Conservation (phyloP, 2,113 vertebrate species). For the Psittacus erithacus region DNA sequence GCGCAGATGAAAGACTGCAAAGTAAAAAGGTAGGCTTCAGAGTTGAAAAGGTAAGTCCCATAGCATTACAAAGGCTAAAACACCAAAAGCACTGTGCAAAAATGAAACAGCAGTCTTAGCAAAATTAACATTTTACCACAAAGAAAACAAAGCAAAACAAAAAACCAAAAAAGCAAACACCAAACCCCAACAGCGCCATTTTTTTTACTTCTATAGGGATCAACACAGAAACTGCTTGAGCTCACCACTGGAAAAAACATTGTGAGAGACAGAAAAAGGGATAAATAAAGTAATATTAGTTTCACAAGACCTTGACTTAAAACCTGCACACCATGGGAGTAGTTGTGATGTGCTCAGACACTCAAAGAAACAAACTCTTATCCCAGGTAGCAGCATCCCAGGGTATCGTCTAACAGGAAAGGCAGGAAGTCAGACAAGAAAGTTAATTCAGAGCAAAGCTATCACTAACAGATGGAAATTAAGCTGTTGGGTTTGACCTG, state of each 20-base stretch:
- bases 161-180: neutral
- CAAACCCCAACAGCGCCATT: fast-evolving
- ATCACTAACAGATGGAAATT: neutral
- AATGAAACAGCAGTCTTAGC: neutral
- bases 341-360: neutral
- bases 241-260: neutral
- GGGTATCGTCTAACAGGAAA: neutral
- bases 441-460: neutral
- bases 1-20: neutral
- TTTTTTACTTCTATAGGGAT: neutral
- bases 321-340: neutral
- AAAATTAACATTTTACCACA: neutral
- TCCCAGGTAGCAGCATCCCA: neutral
- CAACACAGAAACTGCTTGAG: neutral
- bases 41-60: neutral
- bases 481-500: neutral
- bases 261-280: neutral
- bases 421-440: neutral
- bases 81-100: neutral
- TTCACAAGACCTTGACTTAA: neutral
- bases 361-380: neutral
- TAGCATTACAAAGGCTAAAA: neutral
- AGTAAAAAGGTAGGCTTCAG: neutral
- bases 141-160: neutral
- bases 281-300: neutral